Conservation (phyloP, 1,140 invertebrate genomes). For the Aporrectodea caliginosa region DNA sequence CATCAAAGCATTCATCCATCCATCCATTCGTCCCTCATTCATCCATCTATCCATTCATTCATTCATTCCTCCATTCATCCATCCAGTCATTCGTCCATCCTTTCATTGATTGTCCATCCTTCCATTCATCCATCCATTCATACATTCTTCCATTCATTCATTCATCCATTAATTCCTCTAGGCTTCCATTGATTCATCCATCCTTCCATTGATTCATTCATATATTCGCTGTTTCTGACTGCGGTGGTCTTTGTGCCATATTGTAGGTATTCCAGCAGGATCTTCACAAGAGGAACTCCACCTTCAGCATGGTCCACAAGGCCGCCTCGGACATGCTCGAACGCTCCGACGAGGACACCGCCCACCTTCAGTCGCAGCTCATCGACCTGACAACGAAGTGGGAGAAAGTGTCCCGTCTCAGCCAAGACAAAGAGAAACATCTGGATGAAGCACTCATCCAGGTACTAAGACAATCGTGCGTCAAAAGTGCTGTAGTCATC, state of each 20-base stretch:
- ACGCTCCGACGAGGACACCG: constrained; percentile 76
- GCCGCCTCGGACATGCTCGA: constrained; percentile 83
- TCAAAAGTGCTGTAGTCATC: not conserved
- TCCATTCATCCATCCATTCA: no score
- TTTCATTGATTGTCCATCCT: not conserved
- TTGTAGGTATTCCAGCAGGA: constrained; percentile 81
- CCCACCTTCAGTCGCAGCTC: constrained; percentile 67
- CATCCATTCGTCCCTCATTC: no score
- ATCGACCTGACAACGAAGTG: constrained; percentile 78
- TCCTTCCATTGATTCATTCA: not conserved
- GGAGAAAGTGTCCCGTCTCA: constrained; percentile 75
- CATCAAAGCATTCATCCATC: no score
- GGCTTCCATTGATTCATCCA: not conserved
- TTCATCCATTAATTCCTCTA: not conserved
- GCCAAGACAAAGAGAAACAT: constrained; percentile 69
- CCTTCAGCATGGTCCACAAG: constrained; percentile 83
- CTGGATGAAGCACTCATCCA: constrained; percentile 76
- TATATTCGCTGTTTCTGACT: constrained; percentile 22
- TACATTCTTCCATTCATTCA: not conserved
- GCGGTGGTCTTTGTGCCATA: no score
- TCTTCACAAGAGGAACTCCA: constrained; percentile 75
- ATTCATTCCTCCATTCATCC: no score
- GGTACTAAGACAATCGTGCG: constrained; percentile 39
- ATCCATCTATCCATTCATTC: no score
- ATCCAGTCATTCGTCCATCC: not conserved